Base-by-base conservation (phyloP, 2,888 invertebrate species). In the Pammene aurita region DNA sequence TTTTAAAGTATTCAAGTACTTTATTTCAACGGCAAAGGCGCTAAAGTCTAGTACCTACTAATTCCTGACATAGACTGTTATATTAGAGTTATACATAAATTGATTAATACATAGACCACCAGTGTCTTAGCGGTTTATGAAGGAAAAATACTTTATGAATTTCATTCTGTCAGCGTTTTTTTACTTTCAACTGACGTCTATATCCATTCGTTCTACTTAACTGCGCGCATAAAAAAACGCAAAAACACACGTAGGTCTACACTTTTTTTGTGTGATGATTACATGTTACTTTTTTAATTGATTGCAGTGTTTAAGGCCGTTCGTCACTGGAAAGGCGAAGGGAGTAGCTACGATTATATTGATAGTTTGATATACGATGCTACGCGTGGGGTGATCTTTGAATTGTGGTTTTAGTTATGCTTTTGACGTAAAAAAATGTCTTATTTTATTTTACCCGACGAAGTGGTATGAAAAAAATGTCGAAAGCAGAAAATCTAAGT, bases 271-370 rank as follows among this genome's bases (percentile, higher is more conserved):
- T n/a, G 26, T 41, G 18, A 63, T 35, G 64, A 69, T 69, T 65
- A 65, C 60, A 65, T 46, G 69, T 55, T 55, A 42, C 46, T 69
- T 65, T 68, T 65, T 60, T 48, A 69, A 65, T 65, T 69, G 65
- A 69, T 69, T 65, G 64, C 54, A 58, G 63, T 68, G 46, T 68
- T 68, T 68, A 68, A 63, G 38, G 57, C n/a, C 44, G 50, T 67
- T 42, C 48, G 62, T 67, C 62, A 62, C 10, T 57, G 57, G 35
- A 54, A 69, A 46, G 68, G 64, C 64, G 63, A 68, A 50, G 67
- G 67, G 61, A 55, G 52, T 14, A n/a, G 13, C 0, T 5, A 38
- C 54, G 58, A 68, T 68, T 68, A 68, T 58, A 64, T 64, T 63
- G 68, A n/a, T n/a, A n/a, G n/a, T n/a, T n/a, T n/a, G n/a, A 64